Conservation (phyloP, 2,113 vertebrate species). For the Tylochromis polylepis region DNA sequence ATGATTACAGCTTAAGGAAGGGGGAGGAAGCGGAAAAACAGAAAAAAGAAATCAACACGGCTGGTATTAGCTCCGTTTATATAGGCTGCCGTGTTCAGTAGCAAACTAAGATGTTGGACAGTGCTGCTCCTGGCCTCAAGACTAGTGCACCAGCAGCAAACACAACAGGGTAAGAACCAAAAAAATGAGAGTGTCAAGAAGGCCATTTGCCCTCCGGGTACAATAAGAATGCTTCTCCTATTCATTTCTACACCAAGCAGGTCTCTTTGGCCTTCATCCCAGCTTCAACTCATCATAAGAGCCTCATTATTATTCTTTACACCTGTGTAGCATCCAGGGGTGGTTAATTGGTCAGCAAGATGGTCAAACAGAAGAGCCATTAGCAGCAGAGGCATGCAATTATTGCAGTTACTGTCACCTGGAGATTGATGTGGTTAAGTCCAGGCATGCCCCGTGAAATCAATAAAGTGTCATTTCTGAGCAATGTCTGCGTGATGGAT, state of each 20-base stretch:
- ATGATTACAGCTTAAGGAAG: constrained; percentile 16
- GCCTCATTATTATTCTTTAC: constrained; percentile 38
- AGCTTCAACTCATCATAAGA: not conserved
- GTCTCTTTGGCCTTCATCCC: not conserved
- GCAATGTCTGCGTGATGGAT: constrained; percentile 62
- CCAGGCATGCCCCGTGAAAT: constrained; percentile 55
- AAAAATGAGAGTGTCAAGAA: not conserved
- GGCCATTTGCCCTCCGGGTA: not conserved
- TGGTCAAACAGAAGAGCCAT: constrained; percentile 55
- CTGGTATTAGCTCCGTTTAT: constrained; percentile 39
- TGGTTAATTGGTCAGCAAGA: constrained; percentile 46
- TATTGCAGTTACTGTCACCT: constrained; percentile 53
- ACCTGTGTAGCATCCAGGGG: constrained; percentile 5
- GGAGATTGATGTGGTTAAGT: constrained; percentile 61
- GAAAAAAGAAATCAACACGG: constrained; percentile 20
- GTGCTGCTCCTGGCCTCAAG: not conserved
- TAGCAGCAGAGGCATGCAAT: constrained; percentile 52
- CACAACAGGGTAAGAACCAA: not conserved
- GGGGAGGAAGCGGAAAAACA: not conserved
- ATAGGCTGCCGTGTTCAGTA: constrained; percentile 1
- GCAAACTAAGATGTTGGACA: not conserved
- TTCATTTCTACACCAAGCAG: not conserved
- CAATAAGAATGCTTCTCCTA: not conserved
- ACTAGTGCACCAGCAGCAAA: not conserved
- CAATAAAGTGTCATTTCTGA: constrained; percentile 66